Base-by-base conservation (phyloP, 1,140 invertebrate genomes). In the Papilio polytes region DNA sequence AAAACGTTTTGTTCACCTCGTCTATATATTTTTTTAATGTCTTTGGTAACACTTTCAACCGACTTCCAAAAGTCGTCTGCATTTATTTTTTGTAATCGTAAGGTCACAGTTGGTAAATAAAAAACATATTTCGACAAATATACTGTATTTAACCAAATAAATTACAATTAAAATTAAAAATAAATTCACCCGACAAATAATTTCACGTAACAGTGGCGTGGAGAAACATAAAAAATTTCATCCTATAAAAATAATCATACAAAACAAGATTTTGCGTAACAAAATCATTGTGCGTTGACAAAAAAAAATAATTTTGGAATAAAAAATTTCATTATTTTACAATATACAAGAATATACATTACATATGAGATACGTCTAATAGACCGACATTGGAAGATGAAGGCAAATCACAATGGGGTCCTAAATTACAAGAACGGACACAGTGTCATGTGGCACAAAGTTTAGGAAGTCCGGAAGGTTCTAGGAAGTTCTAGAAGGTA, bases 281-380 rank as follows among this genome's bases (percentile, higher is more conserved):
- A 85, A 86, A 87, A 82, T 80, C 80, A 87, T 91, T 93, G 92
- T 92, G 91, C 92, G 91, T 88, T 82, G 81, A 86, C 82, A 41
- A 79, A 77, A 83, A 80, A 82, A 83, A 13, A 70, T 22, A 26
- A 15, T 15, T 70, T 31, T 70, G 10, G 22, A 13, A 31, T 26
- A 36, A 31, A 31, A 7, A 70, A 70, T 18, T 18, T 70, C 63
- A 70, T 86, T 86, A 88, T 85, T 91, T 92, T 91, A 94, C 89
- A 94, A 90, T 94, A 93, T 94, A 94, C 93, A 94, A 94, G 92
- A 94, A 94, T 94, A 94, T 90, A 91, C 84, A 86, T 83, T 87
- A 82, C 82, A 83, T 46, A 81, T 91, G 92, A 94, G 91, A 93
- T 86, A 85, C 74, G 77, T 83, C 82, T 80, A 48, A 59, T 44